Conservation (phyloP, 2,797 vertebrate species). For the Macrochelys suwanniensis region DNA sequence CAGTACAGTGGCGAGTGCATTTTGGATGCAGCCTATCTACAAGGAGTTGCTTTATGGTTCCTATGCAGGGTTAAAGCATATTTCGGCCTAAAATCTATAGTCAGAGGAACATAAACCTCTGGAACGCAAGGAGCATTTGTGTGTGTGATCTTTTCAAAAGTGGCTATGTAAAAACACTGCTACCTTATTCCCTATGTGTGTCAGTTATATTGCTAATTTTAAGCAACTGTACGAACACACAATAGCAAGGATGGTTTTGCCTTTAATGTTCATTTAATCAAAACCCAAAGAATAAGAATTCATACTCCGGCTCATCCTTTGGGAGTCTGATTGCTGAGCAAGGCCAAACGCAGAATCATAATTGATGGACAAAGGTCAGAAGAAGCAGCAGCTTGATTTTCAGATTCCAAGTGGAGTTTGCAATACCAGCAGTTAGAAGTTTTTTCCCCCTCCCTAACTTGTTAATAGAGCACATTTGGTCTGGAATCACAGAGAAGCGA, state of each 20-base stretch:
- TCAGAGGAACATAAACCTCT: neutral
- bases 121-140: neutral
- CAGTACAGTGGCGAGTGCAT: neutral
- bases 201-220: neutral
- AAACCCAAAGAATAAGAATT: neutral
- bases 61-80: neutral
- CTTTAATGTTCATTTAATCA: neutral
- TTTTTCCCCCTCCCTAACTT: rapidly evolving
- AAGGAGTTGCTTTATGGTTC: neutral
- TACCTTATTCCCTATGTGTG: neutral
- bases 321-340: neutral
- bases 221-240: neutral
- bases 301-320: neutral
- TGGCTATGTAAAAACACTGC: neutral
- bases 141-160: neutral
- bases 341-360: neutral
- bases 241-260: neutral
- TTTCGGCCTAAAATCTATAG: neutral
- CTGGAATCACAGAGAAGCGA: neutral
- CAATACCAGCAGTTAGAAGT: neutral
- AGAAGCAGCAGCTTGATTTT: neutral
- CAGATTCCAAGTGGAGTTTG: neutral
- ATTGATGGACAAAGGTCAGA: neutral
- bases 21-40: neutral
- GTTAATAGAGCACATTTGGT: neutral